Conservation (phyloP, 2,888 invertebrate species). For the Merodon equestris region DNA sequence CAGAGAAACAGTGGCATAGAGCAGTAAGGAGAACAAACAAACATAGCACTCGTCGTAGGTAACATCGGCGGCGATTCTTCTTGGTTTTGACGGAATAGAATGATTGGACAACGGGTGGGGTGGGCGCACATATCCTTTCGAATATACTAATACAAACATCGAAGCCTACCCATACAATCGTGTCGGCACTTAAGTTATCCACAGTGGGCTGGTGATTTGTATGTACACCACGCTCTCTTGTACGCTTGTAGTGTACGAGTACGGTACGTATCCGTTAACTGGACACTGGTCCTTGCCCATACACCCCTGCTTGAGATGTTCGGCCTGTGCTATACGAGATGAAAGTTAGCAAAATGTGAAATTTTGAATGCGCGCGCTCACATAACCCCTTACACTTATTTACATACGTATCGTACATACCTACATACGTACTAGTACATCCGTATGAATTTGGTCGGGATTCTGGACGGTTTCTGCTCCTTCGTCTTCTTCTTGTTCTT, state of each 20-base stretch:
- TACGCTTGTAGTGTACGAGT: no score
- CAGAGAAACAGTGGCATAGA: constrained; percentile 38
- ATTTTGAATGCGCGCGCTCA: constrained; percentile 68
- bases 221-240: constrained; percentile 24
- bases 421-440: no score
- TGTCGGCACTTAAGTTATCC: constrained; percentile 52
- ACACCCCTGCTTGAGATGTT: constrained; percentile 48
- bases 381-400: constrained; percentile 39
- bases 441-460: no score
- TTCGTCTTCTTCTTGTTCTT: constrained; percentile 40
- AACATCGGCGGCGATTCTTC: constrained; percentile 48
- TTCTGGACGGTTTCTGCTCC: constrained; percentile 14
- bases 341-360: constrained; percentile 61
- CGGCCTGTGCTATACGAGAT: constrained; percentile 22
- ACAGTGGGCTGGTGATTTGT: constrained; percentile 50
- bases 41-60: constrained; percentile 37
- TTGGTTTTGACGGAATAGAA: constrained; percentile 66
- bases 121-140: constrained; percentile 40
- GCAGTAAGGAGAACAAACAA: constrained; percentile 49
- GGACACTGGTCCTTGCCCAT: constrained; percentile 64
- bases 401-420: constrained; percentile 25
- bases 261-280: constrained; percentile 49
- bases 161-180: constrained; percentile 24
- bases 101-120: constrained; percentile 44
- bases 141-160: constrained; percentile 32